Conservation (phyloP, 2,888 invertebrate species). For the Agrochola lychnidis region DNA sequence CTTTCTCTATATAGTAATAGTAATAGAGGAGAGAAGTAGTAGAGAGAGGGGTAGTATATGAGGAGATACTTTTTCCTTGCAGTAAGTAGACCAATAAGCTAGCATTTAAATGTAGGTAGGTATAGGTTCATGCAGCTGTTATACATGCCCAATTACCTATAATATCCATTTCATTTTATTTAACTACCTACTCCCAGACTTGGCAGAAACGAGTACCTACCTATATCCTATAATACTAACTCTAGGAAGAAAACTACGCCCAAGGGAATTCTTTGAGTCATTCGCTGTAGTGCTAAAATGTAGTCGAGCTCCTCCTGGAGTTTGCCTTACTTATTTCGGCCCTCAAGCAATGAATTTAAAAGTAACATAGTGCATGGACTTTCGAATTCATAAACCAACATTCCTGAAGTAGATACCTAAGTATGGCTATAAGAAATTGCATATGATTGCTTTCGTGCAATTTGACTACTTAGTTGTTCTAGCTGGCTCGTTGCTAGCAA, state of each 20-base stretch:
- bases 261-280: constrained; percentile 4
- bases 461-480: not conserved
- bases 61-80: too few relatives aligned
- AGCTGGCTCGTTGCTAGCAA: not conserved
- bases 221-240: constrained; percentile 8
- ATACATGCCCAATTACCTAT: not conserved
- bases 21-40: too few relatives aligned
- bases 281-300: constrained; percentile 35
- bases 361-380: constrained; percentile 19
- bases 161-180: not conserved
- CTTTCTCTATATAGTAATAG: too few relatives aligned
- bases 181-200: not conserved
- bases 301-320: constrained; percentile 4
- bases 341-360: constrained; percentile 29
- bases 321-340: constrained; percentile 18
- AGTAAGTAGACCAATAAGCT: too few relatives aligned
- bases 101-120: too few relatives aligned
- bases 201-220: not conserved
- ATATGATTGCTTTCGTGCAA: not conserved
- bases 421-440: not conserved
- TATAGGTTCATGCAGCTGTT: not conserved
- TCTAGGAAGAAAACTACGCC: constrained; percentile 12
- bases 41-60: too few relatives aligned
- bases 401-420: constrained; percentile 12
- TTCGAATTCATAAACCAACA: constrained; percentile 9